Evolutionary conservation across 2,888 invertebrate species (phyloP).

Genomic region (Microctonus aethiopoides): DNA sequence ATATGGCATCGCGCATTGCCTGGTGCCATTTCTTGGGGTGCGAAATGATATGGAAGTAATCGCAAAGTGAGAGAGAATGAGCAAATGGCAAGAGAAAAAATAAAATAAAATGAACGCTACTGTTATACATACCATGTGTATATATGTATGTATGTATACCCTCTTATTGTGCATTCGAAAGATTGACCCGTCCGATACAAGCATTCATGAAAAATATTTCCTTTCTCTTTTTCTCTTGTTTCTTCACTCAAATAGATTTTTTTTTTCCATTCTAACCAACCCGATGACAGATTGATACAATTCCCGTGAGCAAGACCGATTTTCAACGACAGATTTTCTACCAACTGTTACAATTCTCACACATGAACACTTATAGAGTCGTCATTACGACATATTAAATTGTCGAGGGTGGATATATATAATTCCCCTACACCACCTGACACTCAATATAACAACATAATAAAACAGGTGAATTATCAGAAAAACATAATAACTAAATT

Average conservation of each 20-base stretch:
- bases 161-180: constrained; percentile 60
- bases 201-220: constrained; percentile 38
- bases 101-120: background rate
- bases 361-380: constrained; percentile 13
- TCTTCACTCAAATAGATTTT: constrained; percentile 18
- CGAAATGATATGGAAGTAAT: constrained; percentile 68
- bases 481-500: background rate
- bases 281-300: constrained; percentile 67
- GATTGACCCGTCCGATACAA: constrained; percentile 64
- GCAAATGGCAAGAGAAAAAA: background rate
- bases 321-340: constrained; percentile 64
- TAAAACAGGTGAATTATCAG: constrained; percentile 6
- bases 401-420: constrained; percentile 17
- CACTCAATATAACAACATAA: background rate
- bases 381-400: constrained; percentile 58
- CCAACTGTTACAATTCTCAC: constrained; percentile 59
- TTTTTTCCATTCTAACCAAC: constrained; percentile 39
- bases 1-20: constrained; percentile 31
- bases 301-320: constrained; percentile 58
- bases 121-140: no score
- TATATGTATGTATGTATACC: no score
- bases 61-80: constrained; percentile 47
- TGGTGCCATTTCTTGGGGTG: constrained; percentile 57
- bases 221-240: constrained; percentile 24
- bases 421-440: constrained; percentile 1